phyloP scores from a whole-genome alignment of 1,140 invertebrate genomes.

The Drosophila setifemur region DNA sequence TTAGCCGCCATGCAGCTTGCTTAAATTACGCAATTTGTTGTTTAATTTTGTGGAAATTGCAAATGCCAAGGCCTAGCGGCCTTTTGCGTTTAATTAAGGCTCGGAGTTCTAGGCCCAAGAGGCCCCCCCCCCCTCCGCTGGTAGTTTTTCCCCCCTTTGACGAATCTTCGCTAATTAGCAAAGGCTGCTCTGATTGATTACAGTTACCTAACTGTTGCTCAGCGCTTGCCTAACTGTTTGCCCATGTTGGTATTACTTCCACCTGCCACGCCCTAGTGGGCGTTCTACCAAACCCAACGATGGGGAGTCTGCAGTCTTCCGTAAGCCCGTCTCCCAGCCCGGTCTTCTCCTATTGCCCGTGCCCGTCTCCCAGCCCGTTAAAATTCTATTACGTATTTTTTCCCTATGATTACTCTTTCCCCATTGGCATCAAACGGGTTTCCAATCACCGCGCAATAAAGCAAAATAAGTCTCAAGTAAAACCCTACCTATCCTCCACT shows the following conservation, averaged over 20 bases:
- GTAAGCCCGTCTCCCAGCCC: neutral
- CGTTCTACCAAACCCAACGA: too few relatives aligned
- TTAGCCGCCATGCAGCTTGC: slow-evolving; percentile 54
- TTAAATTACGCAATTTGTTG: slow-evolving; percentile 73
- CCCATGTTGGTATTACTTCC: slow-evolving; percentile 31
- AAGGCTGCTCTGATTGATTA: slow-evolving; percentile 64
- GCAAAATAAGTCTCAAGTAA: slow-evolving; percentile 7
- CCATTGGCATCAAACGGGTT: slow-evolving; percentile 63
- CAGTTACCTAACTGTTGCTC: slow-evolving; percentile 66
- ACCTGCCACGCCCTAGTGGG: slow-evolving; percentile 61
- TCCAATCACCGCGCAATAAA: slow-evolving; percentile 21
- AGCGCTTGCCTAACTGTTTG: slow-evolving; percentile 29
- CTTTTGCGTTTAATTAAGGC: slow-evolving; percentile 71
- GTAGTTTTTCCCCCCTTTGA: neutral
- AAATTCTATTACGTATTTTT: slow-evolving; percentile 68
- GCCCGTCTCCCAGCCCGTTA: too few relatives aligned
- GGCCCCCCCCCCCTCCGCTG: neutral
- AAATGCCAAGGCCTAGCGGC: slow-evolving; percentile 35
- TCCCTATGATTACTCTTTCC: slow-evolving; percentile 34
- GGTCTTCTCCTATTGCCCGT: neutral
- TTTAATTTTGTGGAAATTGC: slow-evolving; percentile 69
- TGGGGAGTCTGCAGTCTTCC: too few relatives aligned
- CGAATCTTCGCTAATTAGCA: slow-evolving; percentile 51
- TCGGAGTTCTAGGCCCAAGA: slow-evolving; percentile 33
- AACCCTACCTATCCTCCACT: slow-evolving; percentile 14